These are phyloP conservation scores for Idaea dimidiata DNA, from an alignment of 2,888 invertebrate species.

Conservation along the genomic window DNA sequence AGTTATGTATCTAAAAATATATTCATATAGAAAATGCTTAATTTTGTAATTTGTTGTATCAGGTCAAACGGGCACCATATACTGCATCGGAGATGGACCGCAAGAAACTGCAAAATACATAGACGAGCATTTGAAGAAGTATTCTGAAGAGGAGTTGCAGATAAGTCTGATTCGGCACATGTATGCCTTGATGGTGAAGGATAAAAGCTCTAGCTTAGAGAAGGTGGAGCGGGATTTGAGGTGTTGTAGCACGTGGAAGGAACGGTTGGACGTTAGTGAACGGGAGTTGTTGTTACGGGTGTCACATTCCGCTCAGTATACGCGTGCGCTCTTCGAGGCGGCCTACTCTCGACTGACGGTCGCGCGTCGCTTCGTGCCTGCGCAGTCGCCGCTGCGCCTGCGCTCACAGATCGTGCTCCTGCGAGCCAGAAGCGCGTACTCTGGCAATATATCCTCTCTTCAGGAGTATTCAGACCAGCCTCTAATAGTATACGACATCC, in stretches of 20 bases:
- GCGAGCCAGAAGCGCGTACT: slow-evolving; percentile 22
- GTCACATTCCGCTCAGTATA: slow-evolving; percentile 52
- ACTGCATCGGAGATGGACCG: slow-evolving; percentile 50
- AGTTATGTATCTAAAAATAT: too few relatives aligned
- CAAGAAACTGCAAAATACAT: slow-evolving; percentile 39
- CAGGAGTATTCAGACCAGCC: slow-evolving; percentile 34
- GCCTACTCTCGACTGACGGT: slow-evolving; percentile 38
- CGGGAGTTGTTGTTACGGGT: slow-evolving; percentile 43
- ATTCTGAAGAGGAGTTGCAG: slow-evolving; percentile 41
- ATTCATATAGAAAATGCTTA: too few relatives aligned
- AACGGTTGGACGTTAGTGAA: slow-evolving; percentile 40
- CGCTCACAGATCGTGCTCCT: slow-evolving; percentile 41
- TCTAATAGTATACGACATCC: slow-evolving; percentile 36
- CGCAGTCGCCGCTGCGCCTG: slow-evolving; percentile 21
- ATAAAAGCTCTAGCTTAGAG: slow-evolving; percentile 22
- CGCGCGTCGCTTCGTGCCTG: slow-evolving; percentile 25
- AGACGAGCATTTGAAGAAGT: slow-evolving; percentile 35
- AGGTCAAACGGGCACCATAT: slow-evolving; percentile 54
- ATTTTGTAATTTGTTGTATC: slow-evolving; percentile 6
- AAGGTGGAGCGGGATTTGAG: slow-evolving; percentile 11
- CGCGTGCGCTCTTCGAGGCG: slow-evolving; percentile 40
- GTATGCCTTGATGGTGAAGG: slow-evolving; percentile 39
- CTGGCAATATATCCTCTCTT: slow-evolving; percentile 13
- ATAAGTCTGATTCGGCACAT: slow-evolving; percentile 48
- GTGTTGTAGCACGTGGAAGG: slow-evolving; percentile 30